Evolutionary conservation across 2,113 vertebrate genomes (phyloP), one percentile per base, ranked within the genome.

Genomic region (Tylochromis polylepis): DNA sequence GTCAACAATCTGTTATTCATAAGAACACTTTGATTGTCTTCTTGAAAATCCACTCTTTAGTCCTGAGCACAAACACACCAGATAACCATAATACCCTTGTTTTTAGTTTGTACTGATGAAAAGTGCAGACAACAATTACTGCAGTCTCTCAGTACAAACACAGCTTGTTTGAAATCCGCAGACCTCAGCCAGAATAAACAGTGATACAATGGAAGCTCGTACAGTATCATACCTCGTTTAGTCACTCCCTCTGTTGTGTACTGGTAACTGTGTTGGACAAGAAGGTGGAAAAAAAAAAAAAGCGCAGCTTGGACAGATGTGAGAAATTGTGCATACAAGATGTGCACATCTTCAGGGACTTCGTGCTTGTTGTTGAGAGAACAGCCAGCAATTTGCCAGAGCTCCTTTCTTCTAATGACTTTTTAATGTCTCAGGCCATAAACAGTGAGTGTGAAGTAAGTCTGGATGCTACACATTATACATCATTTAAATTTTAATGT

Each of bases 131-230:
- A 31, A 88, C 51, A 75, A 49, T 62, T 16, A 14, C 55, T 85
- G 80, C 82, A 88, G 56, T 78, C 80, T 59, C 57, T 80, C 57
- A 67, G 79, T 34, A 88, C 67, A 87, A 91, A 85, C 43, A 41
- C 43, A 53, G 67, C 78, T 93, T 62, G 85, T 86, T 91, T 83
- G 77, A 85, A 87, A 89, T 85, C 14, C 80, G 78, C 22, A 75
- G 36, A 59, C n/a, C 79, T 58, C 46, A n/a, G 91, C 91, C 92
- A 93, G 80, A 93, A 85, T 56, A 93, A 93, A 94, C 88, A 82
- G 27, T 6, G 1, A 75, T 24, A 90, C 88, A 92, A 65, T 89
- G 53, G 81, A 79, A 58, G 34, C 85, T 79, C 1, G 6, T 75
- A 75, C 11, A 67, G 79, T 59, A 85, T 85, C 22, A 34, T 62